Percentiles rank a stretch among this genome's conserved stretches.
phyloP scores from a whole-genome alignment of 1,140 invertebrate genomes.

The Dendroctonus valens region DNA sequence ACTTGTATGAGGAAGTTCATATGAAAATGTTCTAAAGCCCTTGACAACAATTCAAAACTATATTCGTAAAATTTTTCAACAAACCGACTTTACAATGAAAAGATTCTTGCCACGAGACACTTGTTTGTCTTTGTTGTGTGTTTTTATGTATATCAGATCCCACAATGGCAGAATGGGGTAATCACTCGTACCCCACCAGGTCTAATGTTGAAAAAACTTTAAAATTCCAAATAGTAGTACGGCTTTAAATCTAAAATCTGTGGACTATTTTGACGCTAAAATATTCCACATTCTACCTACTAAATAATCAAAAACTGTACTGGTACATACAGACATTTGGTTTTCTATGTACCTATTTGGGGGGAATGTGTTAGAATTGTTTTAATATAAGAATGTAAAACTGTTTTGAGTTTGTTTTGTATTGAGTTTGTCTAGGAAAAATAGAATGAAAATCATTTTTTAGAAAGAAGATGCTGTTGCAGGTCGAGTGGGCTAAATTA shows the following conservation, averaged over 20 bases:
- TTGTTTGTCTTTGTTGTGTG: neutral
- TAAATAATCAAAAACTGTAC: neutral
- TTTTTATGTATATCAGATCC: neutral
- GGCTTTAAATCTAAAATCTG: neutral
- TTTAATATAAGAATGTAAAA: neutral
- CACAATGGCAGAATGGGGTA: neutral
- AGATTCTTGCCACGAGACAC: neutral
- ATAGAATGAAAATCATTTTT: too few species aligned
- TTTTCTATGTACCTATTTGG: neutral
- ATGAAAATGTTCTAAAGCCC: neutral
- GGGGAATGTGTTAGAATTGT: neutral
- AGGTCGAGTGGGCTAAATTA: constrained; percentile 12
- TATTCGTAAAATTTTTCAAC: neutral
- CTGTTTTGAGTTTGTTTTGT: too few species aligned
- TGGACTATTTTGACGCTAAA: neutral
- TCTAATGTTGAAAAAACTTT: neutral
- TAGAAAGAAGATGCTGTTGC: too few species aligned
- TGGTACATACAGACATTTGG: neutral
- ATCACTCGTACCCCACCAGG: neutral
- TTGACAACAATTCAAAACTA: neutral
- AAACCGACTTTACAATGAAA: neutral
- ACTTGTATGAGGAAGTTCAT: neutral
- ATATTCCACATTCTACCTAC: neutral
- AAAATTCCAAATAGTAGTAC: neutral
- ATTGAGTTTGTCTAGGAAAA: too few species aligned